Evolutionary conservation across 2,113 vertebrate genomes (phyloP).

Genomic region (Amblyopsis rosae): DNA sequence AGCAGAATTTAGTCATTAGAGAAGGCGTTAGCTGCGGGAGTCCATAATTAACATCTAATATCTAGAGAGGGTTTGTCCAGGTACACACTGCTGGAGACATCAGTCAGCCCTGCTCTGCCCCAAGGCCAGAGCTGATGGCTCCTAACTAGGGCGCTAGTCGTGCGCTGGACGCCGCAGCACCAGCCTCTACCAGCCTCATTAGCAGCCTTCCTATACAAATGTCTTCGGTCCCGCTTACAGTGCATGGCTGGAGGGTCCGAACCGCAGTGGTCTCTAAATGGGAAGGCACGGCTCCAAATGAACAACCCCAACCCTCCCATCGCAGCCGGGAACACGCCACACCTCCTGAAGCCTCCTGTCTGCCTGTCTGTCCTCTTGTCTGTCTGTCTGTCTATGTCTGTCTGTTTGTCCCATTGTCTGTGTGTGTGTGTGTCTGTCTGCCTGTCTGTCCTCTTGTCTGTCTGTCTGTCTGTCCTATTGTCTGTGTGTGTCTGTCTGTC

Average conservation of each 20-base stretch:
- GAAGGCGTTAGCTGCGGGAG: slow-evolving; percentile 12
- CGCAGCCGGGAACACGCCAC: no score
- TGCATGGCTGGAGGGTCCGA: slow-evolving; percentile 59
- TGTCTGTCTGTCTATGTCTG: no score
- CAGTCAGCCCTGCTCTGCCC: slow-evolving; percentile 30
- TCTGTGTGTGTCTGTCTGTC: slow-evolving; percentile 38
- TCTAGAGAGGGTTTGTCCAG: slow-evolving; percentile 40
- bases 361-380: no score
- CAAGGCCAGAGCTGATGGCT: slow-evolving; percentile 39
- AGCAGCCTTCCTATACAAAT: slow-evolving; percentile 66
- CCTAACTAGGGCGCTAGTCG: slow-evolving; percentile 57
- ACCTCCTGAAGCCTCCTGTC: no score
- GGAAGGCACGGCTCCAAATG: background rate
- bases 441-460: no score
- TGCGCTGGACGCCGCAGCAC: slow-evolving; percentile 17
- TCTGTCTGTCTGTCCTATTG: slow-evolving; percentile 21
- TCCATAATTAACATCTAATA: slow-evolving; percentile 53
- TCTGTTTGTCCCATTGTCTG: no score
- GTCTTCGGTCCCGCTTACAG: slow-evolving; percentile 66
- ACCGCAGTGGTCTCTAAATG: slow-evolving; percentile 67
- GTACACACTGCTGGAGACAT: slow-evolving; percentile 48
- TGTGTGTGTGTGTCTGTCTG: slow-evolving; percentile 43
- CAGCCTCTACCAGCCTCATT: slow-evolving; percentile 66
- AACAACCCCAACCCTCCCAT: background rate
- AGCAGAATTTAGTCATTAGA: background rate